These are phyloP conservation scores for Cerastoderma edule DNA, from an alignment of 2,888 invertebrate genomes.

Conservation along the genomic window DNA sequence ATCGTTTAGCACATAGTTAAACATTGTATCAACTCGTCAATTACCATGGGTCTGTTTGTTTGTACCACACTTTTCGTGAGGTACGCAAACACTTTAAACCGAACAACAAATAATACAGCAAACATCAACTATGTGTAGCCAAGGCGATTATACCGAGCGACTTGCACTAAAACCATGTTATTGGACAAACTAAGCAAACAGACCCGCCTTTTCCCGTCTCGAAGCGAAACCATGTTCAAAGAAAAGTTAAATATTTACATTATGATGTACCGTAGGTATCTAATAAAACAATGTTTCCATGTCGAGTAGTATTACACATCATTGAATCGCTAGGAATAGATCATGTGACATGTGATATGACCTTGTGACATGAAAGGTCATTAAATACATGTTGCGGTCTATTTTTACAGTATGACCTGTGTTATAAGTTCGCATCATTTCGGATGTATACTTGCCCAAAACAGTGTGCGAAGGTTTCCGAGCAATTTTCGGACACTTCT, in stretches of 20 bases:
- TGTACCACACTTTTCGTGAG: not conserved
- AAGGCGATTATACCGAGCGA: not conserved
- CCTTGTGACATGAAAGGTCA: no score
- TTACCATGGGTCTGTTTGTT: slow-evolving; percentile 3
- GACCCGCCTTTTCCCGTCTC: not conserved
- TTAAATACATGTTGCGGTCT: no score
- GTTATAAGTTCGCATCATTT: no score
- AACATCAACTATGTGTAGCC: slow-evolving; percentile 12
- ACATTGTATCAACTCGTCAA: not conserved
- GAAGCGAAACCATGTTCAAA: slow-evolving; percentile 13
- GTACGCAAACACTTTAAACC: slow-evolving; percentile 8
- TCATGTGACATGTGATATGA: no score
- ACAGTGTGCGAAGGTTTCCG: no score
- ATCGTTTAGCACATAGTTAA: slow-evolving; percentile 7
- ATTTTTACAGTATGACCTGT: no score
- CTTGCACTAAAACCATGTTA: slow-evolving; percentile 10
- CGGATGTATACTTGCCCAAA: no score
- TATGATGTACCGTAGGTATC: not conserved
- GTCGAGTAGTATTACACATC: no score
- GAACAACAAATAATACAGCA: slow-evolving; percentile 3
- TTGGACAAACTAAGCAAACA: slow-evolving; percentile 10
- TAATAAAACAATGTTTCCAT: no score
- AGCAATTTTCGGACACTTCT: no score
- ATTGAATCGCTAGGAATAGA: no score
- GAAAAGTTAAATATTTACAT: slow-evolving; percentile 10